Evolutionary conservation across 1,140 invertebrate species (phyloP), one percentile per base, ranked within the genome.

Genomic region (Heliconius congener): DNA sequence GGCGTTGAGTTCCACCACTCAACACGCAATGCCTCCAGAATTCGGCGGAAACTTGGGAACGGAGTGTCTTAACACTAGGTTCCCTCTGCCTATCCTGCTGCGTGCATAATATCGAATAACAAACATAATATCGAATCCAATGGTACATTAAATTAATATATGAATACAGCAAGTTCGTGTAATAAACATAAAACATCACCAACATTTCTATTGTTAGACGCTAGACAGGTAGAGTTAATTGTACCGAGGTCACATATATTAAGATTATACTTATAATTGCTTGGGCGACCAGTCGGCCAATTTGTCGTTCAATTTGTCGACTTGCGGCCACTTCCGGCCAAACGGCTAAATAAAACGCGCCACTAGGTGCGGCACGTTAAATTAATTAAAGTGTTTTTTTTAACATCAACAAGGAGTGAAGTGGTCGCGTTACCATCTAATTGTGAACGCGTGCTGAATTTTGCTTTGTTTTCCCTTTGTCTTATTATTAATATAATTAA

Each of bases 351-450:
- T 86, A 87, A 81, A 81, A 72, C 81, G 66, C 77, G 52, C 75
- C n/a, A 72, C 78, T 78, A 86, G 84, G 84, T 84, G 81, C 73
- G 87, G 73, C 80, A 78, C 76, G 77, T 85, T 16, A 82, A 83
- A 85, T 89, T 87, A 86, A 88, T 88, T 86, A 86, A 37, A 80
- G 83, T 82, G 76, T 83, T 83, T 87, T 88, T 86, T 88, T 82
- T 77, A 83, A 70, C 85, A 86, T 85, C 78, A 86, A 80, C 83
- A 88, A 90, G 87, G 87, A 78, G 73, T 79, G 73, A 79, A 86
- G 82, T 85, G 73, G 73, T 79, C 85, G 71, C 78, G 84, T 87
- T 86, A 83, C 13, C 79, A 42, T 79, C 79, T 86, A 88, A 88
- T 90, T 88, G 81, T 77, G 34, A 52, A 55, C 80, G 82, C 78